Evolutionary conservation across 2,797 vertebrate species (phyloP), one percentile per base, ranked within the genome.

Genomic region (Crocidura indochinensis): DNA sequence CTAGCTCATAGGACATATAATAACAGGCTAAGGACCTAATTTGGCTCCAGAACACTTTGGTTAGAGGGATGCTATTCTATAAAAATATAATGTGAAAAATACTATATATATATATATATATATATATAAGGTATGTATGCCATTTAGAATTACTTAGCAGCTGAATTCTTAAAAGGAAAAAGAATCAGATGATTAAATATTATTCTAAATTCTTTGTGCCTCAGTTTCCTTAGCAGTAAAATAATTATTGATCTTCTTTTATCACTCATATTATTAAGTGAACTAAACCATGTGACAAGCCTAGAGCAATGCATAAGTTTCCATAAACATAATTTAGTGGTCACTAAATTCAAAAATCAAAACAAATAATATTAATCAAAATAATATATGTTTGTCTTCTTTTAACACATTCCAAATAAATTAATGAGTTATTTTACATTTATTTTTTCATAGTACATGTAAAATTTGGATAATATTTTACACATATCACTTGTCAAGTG

Each of bases 321-420:
- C 47, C 27, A 14, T 27, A 76, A 62, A 80, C 65, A 31, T 65
- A 2, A 8, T 74, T 73, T 71, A 46, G 62, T 15, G 60, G 3
- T 31, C 73, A 47, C 12, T 26, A 62, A 62, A 79, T 67, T 75
- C 26, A 26, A 44, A 69, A 78, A 68, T 72, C 26, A 17, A 78
- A 92, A 46, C 2, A 71, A 38, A 20, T 5, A 31, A 80, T 60
- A 75, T 87, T 77, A 75, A 64, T 80, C 67, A 24, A 83, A 38
- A 71, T 29, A 78, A 44, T 31, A 17, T n/a, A n/a, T n/a, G n/a
- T 76, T 86, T 60, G 14, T 68, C 29, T 91, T 53, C 69, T 69
- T 2, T 56, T n/a, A 62, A 56, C 47, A 47, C 11, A 64, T 38
- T 38, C 38, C 38, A 38, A 38, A 38, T 56, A 56, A 19, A 11